A percentile compares a stretch with the other conserved stretches of the same genome.
Evolutionary conservation across 2,888 invertebrate genomes (phyloP).

Genomic region (Epistrophe grossulariae): DNA sequence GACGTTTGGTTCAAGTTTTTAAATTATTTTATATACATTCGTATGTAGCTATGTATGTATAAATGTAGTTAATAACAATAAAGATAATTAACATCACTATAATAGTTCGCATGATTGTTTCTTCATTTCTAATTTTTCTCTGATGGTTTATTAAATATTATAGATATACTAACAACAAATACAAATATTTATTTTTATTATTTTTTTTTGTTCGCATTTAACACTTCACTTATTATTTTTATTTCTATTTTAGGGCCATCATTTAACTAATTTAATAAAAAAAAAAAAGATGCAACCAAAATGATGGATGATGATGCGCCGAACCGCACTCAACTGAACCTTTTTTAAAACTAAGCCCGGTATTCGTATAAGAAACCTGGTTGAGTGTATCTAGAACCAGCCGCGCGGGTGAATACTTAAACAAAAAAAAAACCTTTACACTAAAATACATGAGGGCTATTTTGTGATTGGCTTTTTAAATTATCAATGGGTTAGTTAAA

Average conservation of each 20-base stretch:
- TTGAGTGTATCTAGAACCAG: slow-evolving; percentile 65
- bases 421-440: slow-evolving; percentile 40
- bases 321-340: slow-evolving; percentile 68
- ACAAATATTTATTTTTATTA: slow-evolving; percentile 26
- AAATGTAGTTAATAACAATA: background rate
- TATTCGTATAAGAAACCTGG: slow-evolving; percentile 45
- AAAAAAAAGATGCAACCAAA: slow-evolving; percentile 23
- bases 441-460: slow-evolving; percentile 20
- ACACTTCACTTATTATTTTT: slow-evolving; percentile 56
- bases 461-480: slow-evolving; percentile 62
- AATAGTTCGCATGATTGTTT: slow-evolving; percentile 24
- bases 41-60: background rate
- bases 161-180: slow-evolving; percentile 2
- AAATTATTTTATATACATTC: slow-evolving; percentile 12
- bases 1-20: slow-evolving; percentile 58
- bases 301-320: slow-evolving; percentile 48
- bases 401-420: slow-evolving; percentile 24
- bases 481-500: slow-evolving; percentile 36
- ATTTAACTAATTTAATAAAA: background rate
- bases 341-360: slow-evolving; percentile 67
- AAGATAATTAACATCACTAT: slow-evolving; percentile 53
- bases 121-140: background rate
- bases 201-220: slow-evolving; percentile 33
- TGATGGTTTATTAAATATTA: slow-evolving; percentile 3
- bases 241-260: slow-evolving; percentile 21